Base-by-base conservation (phyloP, 2,113 vertebrate genomes). In the Lucifuga dentata region DNA sequence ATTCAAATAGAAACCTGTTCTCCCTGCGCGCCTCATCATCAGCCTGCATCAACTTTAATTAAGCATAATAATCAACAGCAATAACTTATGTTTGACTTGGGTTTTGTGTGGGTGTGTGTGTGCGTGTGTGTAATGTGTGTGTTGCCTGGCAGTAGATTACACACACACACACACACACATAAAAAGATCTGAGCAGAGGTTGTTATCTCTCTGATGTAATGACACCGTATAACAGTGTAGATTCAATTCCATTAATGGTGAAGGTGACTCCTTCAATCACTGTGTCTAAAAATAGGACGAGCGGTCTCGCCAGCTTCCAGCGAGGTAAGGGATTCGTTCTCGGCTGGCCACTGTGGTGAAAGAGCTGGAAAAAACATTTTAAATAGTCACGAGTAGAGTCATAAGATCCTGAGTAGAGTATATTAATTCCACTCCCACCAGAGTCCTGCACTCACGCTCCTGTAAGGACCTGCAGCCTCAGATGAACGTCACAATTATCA, bases 201-300 rank as follows among this genome's bases (percentile, higher is more conserved):
- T 29, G 9, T 72, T 60, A 38, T 43, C 58, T 43, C 71, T 53
- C 50, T 66, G 62, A 84, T 78, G 60, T 62, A 72, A 76, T 67
- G 71, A 33, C 21, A 36, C 63, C 51, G 40, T 75, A 76, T 58
- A 76, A 68, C 9, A 73, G 39, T 4, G 44, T 8, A 11, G 52
- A 33, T 81, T 71, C 58, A 76, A 70, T 83, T 62, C 36, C 48
- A 46, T 48, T 81, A 53, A 75, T 57, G 48, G 55, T 3, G 5
- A 68, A 56, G 66, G 66, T 50, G 80, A 73, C 78, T 50, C 39
- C 8, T 38, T 76, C n/a, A 41, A 45, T 66, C 55, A 21, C 32
- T 16, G 46, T 0, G 10, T 19, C 9, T 78, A 69, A 68, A 76
- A 60, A 58, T 58, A 69, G 65, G 50, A 53, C 16, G 1, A 16